Evolutionary conservation across 2,888 invertebrate species (phyloP), one percentile per base, ranked within the genome.

Genomic region (Coenonympha glycerion): DNA sequence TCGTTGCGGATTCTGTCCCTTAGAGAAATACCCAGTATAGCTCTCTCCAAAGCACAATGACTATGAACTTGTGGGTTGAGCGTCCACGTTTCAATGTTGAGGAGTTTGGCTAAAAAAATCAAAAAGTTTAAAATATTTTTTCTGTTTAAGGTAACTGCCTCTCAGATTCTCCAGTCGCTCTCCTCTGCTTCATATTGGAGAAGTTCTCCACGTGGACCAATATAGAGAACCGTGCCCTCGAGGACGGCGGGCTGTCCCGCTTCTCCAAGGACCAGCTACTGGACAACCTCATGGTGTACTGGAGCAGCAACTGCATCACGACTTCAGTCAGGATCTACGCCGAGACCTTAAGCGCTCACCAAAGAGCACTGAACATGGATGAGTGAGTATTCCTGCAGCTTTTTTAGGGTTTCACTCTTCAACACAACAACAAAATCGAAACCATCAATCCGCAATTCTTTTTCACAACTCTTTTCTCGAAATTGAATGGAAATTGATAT

Each of bases 141-240:
- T 16, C 19, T 16, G 28, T 13, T 49, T 53, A 2, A 81, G 81
- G 81, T 31, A 68, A 76, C 0, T 62, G 65, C 0, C 72, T 96
- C 22, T 81, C 89, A 15, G 93, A 95, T 61, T 93, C 94, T 1
- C 96, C 96, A 0, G 86, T 91, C 2, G 95, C 94, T 15, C 81
- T 96, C 26, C 92, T 95, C 0, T 93, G 92, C 0, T 96, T 95
- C 62, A 91, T 95, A 49, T 69, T 96, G 45, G 96, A 96, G 72
- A 96, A 96, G 74, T 95, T 95, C 79, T 91, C 92, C 6, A 90
- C 91, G 0, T 93, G 94, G 92, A 94, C 93, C 0, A 88, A 91
- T 1, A 39, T 15, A 4, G 71, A 69, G 0, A 58, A 74, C 68
- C 68, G 70, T 0, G 68, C 77, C 0, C 88, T 88, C 76, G 18